Conservation (phyloP, 2,797 vertebrate genomes). For the Mus spretus region DNA sequence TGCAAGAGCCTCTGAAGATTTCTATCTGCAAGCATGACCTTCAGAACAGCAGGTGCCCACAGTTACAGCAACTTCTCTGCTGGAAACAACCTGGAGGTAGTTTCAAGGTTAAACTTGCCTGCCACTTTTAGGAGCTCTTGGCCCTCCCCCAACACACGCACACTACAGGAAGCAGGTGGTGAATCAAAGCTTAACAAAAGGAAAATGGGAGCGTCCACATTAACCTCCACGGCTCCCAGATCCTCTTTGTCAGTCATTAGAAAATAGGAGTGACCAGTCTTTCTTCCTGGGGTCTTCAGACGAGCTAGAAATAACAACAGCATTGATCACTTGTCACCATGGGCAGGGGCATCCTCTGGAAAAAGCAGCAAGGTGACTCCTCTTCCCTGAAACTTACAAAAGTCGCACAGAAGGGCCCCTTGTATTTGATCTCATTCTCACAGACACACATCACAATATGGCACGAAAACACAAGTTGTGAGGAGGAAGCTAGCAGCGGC, state of each 20-base stretch:
- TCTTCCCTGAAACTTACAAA: fast-evolving
- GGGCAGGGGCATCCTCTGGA: not conserved
- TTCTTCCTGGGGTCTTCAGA: not conserved
- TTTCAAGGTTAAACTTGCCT: not conserved
- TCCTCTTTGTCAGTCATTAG: too few relatives aligned
- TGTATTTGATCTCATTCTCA: too few relatives aligned
- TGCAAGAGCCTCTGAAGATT: not conserved
- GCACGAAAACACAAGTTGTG: not conserved
- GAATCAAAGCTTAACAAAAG: not conserved
- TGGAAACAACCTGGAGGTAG: not conserved
- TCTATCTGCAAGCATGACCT: not conserved
- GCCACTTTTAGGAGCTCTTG: not conserved
- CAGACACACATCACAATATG: not conserved
- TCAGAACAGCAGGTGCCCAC: not conserved
- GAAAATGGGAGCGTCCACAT: not conserved
- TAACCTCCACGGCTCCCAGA: not conserved
- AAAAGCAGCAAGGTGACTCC: not conserved
- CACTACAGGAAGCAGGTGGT: not conserved
- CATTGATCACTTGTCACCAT: too few relatives aligned
- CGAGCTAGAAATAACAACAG: not conserved
- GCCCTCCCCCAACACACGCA: too few relatives aligned
- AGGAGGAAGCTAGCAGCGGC: not conserved
- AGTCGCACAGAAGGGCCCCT: fast-evolving
- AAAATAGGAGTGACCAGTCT: not conserved
- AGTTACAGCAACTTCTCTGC: not conserved